These are phyloP conservation scores for Siphonodentalium dalli DNA, from an alignment of 2,888 invertebrate genomes.

Conservation along the genomic window DNA sequence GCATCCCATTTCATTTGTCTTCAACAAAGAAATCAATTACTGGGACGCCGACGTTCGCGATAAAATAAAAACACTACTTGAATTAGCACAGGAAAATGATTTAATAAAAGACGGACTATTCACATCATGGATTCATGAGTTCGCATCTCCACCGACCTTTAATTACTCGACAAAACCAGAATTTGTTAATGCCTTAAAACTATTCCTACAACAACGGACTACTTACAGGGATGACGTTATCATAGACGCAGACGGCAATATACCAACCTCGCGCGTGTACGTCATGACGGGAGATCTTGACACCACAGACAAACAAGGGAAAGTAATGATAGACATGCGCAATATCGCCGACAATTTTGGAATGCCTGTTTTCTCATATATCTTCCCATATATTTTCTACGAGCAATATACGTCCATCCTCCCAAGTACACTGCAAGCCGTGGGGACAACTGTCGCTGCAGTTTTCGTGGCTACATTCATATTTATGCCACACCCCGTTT, in stretches of 20 bases:
- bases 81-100: constrained; percentile 1
- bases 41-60: neutral
- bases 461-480: constrained; percentile 46
- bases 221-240: constrained; percentile 36
- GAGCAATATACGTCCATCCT: constrained; percentile 51
- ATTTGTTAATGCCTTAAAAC: constrained; percentile 8
- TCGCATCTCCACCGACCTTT: too few relatives aligned
- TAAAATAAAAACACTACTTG: neutral
- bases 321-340: constrained; percentile 41
- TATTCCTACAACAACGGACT: constrained; percentile 10
- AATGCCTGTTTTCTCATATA: constrained; percentile 38
- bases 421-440: constrained; percentile 45
- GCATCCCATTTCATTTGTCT: constrained; percentile 32
- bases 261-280: constrained; percentile 83
- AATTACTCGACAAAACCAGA: too few relatives aligned
- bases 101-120: too few relatives aligned
- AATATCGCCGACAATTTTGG: constrained; percentile 33
- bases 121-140: too few relatives aligned
- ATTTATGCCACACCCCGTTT: constrained; percentile 48
- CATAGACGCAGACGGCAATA: constrained; percentile 64
- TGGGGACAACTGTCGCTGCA: constrained; percentile 44
- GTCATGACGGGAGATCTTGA: constrained; percentile 89
- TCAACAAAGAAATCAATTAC: constrained; percentile 26
- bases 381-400: constrained; percentile 41
- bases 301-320: constrained; percentile 70